Base-by-base conservation (phyloP, 2,113 vertebrate genomes). In the Poeciliopsis turrubarensis region DNA sequence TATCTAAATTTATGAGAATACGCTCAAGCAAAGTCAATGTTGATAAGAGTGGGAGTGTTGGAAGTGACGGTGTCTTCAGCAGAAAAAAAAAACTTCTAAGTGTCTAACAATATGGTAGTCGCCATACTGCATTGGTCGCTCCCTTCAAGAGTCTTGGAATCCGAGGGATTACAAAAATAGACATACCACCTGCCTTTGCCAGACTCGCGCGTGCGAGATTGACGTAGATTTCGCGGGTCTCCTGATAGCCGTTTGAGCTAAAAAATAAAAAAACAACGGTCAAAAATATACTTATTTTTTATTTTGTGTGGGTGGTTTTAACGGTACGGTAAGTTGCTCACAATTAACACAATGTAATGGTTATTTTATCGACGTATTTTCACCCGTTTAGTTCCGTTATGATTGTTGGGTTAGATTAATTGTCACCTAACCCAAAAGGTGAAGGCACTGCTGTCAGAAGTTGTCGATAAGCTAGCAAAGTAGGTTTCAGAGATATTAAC, bases 141-240 rank as follows among this genome's bases (percentile, higher is more conserved):
- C 11, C 34, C 34, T 37, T 37, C 34, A 22, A 19, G 9, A 9
- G 17, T 37, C 34, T 14, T 13, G n/a, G 13, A 39, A 14, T 41
- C 65, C n/a, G 37, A 29, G 6, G n/a, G 65, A 37, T 67, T 25
- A 67, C 65, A 41, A 27, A 44, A 41, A 27, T 67, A 2, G 65
- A 44, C 31, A 3, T 27, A 31, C 30, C 41, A 54, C 29, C 41
- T 4, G 9, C 14, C 25, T 3, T 27, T 1, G 22, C 14, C 1
- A 7, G 19, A 11, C 1, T 2, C 9, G 77, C 68, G 81, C 87
- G 4, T 78, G 79, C 74, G 79, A 0, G 4, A 1, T 11, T 2
- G 41, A 5, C 15, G 12, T 13, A 22, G n/a, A 19, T 19, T 85
- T 86, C 39, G 79, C 87, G 87, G 54, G 75, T 25, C 65, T 72